Base-by-base conservation (phyloP, 30 jellyfish, hydroid and myxozoan genomes). In the Mastigias papua region DNA sequence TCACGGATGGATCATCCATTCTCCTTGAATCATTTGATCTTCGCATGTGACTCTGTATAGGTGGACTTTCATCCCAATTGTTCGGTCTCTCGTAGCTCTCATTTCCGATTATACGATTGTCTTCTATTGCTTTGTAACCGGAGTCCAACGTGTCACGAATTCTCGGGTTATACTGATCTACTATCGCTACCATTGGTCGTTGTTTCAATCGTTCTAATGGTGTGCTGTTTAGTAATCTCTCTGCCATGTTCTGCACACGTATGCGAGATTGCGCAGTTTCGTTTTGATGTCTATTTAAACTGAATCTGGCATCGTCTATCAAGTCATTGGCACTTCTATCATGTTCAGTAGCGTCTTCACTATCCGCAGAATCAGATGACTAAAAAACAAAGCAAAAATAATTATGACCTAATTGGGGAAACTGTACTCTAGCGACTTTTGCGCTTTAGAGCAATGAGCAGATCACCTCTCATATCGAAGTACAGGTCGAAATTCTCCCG, bases 341-440 rank as follows among this genome's bases (percentile, higher is more conserved):
- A 6, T 75, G 31, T 1, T 48, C 73, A 8, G 74, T 30, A 25
- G 25, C 21, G 19, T 46, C 90, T 33, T 80, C 90, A 48, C 90
- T 80, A 27, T 62, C 90, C 35, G 29, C 1, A 27, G 90, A 80
- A 29, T 80, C 90, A 13, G 90, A 80, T 1, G 90, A 80, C 90
- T 80, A 72, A 2, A 20, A 26, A 22, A 49, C 16, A 17, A 9
- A 26, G 50, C 37, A 42, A 42, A 42, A 42, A 42, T 42, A 15
- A 42, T 42, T 42, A 42, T 8, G 54, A 42, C 7, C n/a, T n/a
- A n/a, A n/a, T n/a, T n/a, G n/a, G n/a, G n/a, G n/a, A n/a, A n/a
- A n/a, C n/a, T n/a, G n/a, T n/a, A n/a, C n/a, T n/a, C n/a, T n/a
- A n/a, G n/a, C n/a, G n/a, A n/a, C n/a, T n/a, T n/a, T n/a, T n/a